A percentile compares a stretch with the other conserved stretches of the same genome.
Evolutionary conservation across 2,797 vertebrate species (phyloP).

Genomic region (Pangasius macronema): DNA sequence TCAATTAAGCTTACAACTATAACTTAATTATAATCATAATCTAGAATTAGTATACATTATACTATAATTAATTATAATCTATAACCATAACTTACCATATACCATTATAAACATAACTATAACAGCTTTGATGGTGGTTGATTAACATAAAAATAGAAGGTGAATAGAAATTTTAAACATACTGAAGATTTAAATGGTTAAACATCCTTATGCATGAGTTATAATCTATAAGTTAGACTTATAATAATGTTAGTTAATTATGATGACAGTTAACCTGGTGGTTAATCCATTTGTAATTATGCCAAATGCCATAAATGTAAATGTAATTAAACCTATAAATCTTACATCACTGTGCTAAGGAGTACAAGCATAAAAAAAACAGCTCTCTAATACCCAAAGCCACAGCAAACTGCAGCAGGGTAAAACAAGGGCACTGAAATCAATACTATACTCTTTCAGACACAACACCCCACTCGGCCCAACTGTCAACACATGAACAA

Average conservation of each 20-base stretch:
- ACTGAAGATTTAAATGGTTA: not conserved
- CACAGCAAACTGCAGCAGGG: conserved; percentile 12
- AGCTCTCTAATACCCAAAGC: not conserved
- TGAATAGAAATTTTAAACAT: not conserved
- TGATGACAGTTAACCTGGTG: not conserved
- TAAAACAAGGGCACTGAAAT: conserved; percentile 29
- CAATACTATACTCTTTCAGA: conserved; percentile 32
- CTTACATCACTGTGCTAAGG: not conserved
- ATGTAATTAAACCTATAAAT: conserved; percentile 2
- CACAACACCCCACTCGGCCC: conserved; percentile 10
- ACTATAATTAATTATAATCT: not conserved
- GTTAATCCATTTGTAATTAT: not conserved
- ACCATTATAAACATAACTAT: not conserved
- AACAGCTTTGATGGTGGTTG: not conserved
- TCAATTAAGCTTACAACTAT: not conserved
- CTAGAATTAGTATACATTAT: too few relatives aligned
- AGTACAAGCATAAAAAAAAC: conserved; percentile 1
- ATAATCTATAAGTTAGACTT: not conserved
- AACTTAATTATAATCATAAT: not conserved
- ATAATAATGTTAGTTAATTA: not conserved
- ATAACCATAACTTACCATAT: not conserved
- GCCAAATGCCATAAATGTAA: too few relatives aligned
- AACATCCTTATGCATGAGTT: not conserved
- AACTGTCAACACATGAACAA: conserved; percentile 27
- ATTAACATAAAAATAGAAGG: not conserved